Evolutionary conservation across 2,797 vertebrate genomes (phyloP).

Genomic region (Champsocephalus gunnari): DNA sequence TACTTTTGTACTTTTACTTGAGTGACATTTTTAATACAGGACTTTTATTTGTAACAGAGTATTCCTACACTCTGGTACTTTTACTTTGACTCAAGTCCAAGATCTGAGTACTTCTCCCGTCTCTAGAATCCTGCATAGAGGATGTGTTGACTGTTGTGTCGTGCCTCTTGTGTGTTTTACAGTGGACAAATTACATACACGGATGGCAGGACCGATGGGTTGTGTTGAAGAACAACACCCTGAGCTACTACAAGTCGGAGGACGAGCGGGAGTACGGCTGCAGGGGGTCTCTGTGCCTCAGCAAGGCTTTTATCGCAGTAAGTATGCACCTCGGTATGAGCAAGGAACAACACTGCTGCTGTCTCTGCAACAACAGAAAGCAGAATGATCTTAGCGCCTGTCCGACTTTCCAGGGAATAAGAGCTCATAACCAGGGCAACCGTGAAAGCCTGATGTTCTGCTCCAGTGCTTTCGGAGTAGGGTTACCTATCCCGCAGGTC

Average conservation of each 20-base stretch:
- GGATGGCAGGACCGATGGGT: constrained; percentile 99
- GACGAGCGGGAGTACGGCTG: constrained; percentile 97
- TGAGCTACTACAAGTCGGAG: constrained; percentile 98
- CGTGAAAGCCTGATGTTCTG: constrained; percentile 11
- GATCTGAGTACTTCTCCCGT: too few species aligned
- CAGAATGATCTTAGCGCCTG: constrained; percentile 24
- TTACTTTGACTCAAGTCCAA: too few species aligned
- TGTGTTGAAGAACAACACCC: constrained; percentile 92
- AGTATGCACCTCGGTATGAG: constrained; percentile 64
- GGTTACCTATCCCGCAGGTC: constrained; percentile 13
- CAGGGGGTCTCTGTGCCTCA: constrained; percentile 96
- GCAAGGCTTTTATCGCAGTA: constrained; percentile 97
- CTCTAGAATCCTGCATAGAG: not conserved
- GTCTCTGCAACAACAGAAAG: constrained; percentile 5
- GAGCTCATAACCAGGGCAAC: not conserved
- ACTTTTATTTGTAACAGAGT: too few species aligned
- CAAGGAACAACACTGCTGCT: not conserved
- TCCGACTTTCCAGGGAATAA: constrained; percentile 15
- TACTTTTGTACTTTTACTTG: too few species aligned
- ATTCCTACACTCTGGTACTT: too few species aligned
- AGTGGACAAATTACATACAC: constrained; percentile 99
- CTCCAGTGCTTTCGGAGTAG: constrained; percentile 20
- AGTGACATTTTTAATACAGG: too few species aligned
- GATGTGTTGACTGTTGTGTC: constrained; percentile 9
- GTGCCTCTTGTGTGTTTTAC: constrained; percentile 44